These are phyloP conservation scores for Helarctos malayanus DNA, from an alignment of 2,797 vertebrate genomes.

Conservation along the genomic window DNA sequence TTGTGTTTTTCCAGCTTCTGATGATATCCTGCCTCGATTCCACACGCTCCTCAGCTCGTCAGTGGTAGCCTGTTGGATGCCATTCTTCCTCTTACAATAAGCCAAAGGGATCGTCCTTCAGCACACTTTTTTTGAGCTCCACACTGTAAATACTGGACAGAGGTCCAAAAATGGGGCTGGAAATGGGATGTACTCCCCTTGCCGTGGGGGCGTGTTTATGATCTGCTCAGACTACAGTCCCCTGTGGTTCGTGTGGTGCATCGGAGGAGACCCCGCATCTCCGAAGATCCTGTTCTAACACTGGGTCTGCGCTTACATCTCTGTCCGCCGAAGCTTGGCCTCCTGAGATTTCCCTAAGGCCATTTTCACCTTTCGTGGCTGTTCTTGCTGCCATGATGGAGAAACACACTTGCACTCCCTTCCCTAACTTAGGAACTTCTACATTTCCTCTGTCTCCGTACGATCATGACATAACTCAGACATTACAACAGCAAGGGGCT, in stretches of 20 bases:
- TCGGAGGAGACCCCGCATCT: neutral
- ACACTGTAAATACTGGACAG: neutral
- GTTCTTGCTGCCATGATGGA: neutral
- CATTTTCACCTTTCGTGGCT: neutral
- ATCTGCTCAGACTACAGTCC: neutral
- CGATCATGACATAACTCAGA: neutral
- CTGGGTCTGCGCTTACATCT: neutral
- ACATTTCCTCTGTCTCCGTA: neutral
- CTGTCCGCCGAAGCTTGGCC: accelerated
- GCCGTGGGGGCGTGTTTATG: neutral
- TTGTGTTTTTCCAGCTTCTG: neutral
- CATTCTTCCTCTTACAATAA: neutral
- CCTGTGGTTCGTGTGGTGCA: neutral
- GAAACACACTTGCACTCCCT: neutral
- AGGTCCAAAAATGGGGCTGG: neutral
- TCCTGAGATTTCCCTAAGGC: neutral
- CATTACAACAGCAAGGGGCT: neutral
- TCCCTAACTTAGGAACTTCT: neutral
- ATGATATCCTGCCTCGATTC: neutral
- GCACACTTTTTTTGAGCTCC: neutral
- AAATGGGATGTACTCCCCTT: neutral
- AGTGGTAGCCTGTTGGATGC: neutral
- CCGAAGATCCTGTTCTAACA: neutral
- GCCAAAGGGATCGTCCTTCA: neutral
- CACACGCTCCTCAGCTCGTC: no score